Evolutionary conservation across 2,888 invertebrate genomes (phyloP).

Genomic region (Tortricodes alternella): DNA sequence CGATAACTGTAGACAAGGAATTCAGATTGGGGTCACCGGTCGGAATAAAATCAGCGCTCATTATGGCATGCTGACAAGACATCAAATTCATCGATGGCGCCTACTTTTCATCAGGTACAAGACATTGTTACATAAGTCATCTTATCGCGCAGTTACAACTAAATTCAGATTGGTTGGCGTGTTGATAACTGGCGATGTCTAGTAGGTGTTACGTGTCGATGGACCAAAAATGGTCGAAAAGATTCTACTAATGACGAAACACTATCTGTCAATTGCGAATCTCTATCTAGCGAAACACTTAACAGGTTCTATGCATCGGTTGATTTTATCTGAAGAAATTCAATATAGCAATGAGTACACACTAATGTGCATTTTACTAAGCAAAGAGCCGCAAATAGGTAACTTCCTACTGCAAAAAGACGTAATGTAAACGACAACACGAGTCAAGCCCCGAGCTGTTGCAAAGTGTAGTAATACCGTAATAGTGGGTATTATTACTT

Average conservation of each 20-base stretch:
- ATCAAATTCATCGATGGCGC: slow-evolving; percentile 40
- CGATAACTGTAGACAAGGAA: background rate
- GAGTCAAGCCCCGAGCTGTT: slow-evolving; percentile 29
- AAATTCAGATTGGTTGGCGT: slow-evolving; percentile 42
- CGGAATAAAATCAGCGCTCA: slow-evolving; percentile 6
- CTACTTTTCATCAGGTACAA: slow-evolving; percentile 54
- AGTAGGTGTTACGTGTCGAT: slow-evolving; percentile 37
- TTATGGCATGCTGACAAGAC: slow-evolving; percentile 29
- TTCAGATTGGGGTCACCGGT: background rate
- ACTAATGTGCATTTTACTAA: background rate
- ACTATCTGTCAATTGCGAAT: slow-evolving; percentile 36
- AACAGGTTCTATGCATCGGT: too few species aligned
- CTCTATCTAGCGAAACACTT: too few species aligned
- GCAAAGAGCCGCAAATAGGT: slow-evolving; percentile 11
- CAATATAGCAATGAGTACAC: background rate
- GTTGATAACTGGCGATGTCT: slow-evolving; percentile 45
- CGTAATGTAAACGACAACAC: slow-evolving; percentile 26
- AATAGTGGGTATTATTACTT: slow-evolving; percentile 37
- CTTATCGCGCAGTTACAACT: slow-evolving; percentile 34
- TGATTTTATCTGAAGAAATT: too few species aligned
- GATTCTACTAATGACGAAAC: slow-evolving; percentile 40
- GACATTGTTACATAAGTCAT: slow-evolving; percentile 46
- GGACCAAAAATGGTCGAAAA: slow-evolving; percentile 36
- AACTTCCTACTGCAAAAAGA: slow-evolving; percentile 27
- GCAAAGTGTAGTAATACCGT: slow-evolving; percentile 28